A percentile compares a stretch with the other conserved stretches of the same genome.
phyloP scores from a whole-genome alignment of 2,113 vertebrate genomes.

The Zapus hudsonius region DNA sequence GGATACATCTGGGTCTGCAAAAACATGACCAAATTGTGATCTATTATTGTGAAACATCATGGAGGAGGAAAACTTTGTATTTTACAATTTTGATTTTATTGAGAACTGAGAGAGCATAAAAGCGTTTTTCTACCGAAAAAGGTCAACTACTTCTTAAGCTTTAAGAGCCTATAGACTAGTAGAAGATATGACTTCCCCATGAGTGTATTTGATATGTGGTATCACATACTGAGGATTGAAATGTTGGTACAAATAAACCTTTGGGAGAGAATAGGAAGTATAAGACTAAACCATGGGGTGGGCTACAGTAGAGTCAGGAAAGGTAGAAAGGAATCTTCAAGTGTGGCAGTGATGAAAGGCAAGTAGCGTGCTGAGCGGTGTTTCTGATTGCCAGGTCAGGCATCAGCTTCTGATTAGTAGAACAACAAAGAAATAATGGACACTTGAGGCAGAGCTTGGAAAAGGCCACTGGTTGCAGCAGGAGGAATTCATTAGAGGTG shows the following conservation, averaged over 20 bases:
- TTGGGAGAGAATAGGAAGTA: neutral
- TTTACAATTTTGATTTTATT: slow-evolving; percentile 3
- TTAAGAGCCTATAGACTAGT: neutral
- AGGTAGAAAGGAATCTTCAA: neutral
- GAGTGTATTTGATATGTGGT: neutral
- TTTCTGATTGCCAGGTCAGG: neutral
- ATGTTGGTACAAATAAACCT: neutral
- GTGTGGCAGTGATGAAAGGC: neutral
- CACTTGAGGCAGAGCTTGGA: neutral
- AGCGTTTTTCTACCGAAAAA: neutral
- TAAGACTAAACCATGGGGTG: neutral
- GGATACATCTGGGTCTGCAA: neutral
- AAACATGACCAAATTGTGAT: slow-evolving; percentile 12
- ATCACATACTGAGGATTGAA: neutral
- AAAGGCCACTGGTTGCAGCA: neutral
- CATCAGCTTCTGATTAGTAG: neutral
- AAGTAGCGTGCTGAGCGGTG: neutral
- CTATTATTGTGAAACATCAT: neutral
- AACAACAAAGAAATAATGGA: neutral
- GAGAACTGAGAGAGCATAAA: neutral
- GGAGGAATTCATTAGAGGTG: neutral
- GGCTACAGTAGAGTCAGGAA: neutral
- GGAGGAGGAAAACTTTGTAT: neutral
- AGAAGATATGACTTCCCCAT: neutral
- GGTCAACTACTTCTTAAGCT: neutral